Evolutionary conservation across 2,113 vertebrate genomes (phyloP).

Genomic region (Phaethornis superciliosus): DNA sequence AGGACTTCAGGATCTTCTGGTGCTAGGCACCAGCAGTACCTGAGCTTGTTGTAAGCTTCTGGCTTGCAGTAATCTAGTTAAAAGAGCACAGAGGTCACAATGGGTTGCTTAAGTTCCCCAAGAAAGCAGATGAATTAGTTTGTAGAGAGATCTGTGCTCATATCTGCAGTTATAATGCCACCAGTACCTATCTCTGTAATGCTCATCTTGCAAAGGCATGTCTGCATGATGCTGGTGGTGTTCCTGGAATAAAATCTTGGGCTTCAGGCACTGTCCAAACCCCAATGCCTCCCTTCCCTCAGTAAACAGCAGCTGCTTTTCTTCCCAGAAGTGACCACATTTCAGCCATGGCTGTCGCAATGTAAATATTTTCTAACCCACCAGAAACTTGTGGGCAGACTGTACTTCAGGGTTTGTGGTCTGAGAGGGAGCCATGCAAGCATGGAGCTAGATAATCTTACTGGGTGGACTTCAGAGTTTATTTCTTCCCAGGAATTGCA

Average conservation of each 20-base stretch:
- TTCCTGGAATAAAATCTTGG: slow-evolving; percentile 41
- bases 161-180: not conserved
- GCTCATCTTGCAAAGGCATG: not conserved
- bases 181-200: not conserved
- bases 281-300: slow-evolving; percentile 30
- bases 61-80: not conserved
- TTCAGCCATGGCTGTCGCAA: not conserved
- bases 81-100: not conserved
- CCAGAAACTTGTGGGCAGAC: not conserved
- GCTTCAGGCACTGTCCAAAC: slow-evolving; percentile 18
- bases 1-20: not conserved
- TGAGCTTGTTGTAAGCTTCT: not conserved
- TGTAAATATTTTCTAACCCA: slow-evolving; percentile 28
- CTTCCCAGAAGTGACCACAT: slow-evolving; percentile 45
- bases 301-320: slow-evolving; percentile 56
- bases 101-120: not conserved
- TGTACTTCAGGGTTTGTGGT: not conserved
- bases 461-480: not conserved
- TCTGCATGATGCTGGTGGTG: not conserved
- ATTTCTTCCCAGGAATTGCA: not conserved
- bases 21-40: not conserved
- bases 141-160: not conserved
- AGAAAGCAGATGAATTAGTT: not conserved
- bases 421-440: not conserved
- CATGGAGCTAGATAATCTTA: not conserved